Percentiles rank a stretch among this genome's conserved stretches.
Evolutionary conservation across 2,888 invertebrate genomes (phyloP).

Genomic region (Nemapogon koenigi): DNA sequence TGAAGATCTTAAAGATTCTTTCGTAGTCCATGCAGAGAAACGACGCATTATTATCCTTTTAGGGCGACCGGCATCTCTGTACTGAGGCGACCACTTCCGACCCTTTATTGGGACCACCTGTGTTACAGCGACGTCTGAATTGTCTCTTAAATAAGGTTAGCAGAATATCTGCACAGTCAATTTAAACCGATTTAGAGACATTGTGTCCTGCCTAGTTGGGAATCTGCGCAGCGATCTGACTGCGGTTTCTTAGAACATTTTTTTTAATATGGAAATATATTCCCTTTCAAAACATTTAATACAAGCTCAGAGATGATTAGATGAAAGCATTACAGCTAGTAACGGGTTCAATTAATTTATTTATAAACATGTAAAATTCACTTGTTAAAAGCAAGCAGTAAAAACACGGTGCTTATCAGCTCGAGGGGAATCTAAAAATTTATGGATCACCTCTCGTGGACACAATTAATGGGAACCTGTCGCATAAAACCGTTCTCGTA

Average conservation of each 20-base stretch:
- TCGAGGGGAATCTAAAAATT: constrained; percentile 8
- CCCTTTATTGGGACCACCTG: constrained; percentile 62
- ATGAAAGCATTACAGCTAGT: too few relatives aligned
- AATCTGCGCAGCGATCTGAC: too few relatives aligned
- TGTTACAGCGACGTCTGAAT: constrained; percentile 59
- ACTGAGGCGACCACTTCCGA: constrained; percentile 39
- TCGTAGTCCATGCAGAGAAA: constrained; percentile 38
- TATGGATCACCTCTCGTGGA: constrained; percentile 8
- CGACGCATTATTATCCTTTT: constrained; percentile 65
- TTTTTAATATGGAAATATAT: too few relatives aligned
- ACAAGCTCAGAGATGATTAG: too few relatives aligned
- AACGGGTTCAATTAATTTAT: too few relatives aligned
- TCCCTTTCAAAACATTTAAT: too few relatives aligned
- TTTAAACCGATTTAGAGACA: constrained; percentile 48
- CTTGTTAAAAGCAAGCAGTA: too few relatives aligned
- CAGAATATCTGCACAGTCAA: constrained; percentile 39
- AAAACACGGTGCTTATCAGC: constrained; percentile 6
- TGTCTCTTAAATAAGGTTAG: constrained; percentile 62
- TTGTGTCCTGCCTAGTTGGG: constrained; percentile 3
- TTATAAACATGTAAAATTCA: too few relatives aligned
- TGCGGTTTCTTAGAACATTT: too few relatives aligned
- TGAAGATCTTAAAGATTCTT: constrained; percentile 35
- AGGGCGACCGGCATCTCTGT: constrained; percentile 58
- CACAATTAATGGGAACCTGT: constrained; percentile 51
- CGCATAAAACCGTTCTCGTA: constrained; percentile 28